These are phyloP conservation scores for Pycnonotus jocosus DNA, from an alignment of 2,113 vertebrate species.

Conservation along the genomic window DNA sequence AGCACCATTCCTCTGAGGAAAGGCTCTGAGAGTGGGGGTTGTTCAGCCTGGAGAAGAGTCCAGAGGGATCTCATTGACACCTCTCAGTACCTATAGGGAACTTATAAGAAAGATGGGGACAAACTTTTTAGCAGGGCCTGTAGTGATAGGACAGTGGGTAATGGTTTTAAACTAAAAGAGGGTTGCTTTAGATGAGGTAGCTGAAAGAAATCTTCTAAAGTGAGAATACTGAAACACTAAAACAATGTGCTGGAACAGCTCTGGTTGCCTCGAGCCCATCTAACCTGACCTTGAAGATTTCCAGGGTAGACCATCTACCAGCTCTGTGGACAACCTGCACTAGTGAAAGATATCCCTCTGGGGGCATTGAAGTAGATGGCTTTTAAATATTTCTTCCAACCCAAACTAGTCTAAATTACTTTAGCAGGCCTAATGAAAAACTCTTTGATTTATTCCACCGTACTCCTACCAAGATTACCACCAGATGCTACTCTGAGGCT, in stretches of 20 bases:
- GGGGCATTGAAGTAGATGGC: not conserved
- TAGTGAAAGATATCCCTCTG: not conserved
- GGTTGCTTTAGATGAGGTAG: not conserved
- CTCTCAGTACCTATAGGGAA: not conserved
- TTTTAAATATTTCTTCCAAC: not conserved
- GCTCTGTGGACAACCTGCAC: not conserved
- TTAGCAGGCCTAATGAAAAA: not conserved
- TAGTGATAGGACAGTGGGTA: accelerated
- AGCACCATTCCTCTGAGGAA: not conserved
- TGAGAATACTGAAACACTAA: not conserved
- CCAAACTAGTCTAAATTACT: not conserved
- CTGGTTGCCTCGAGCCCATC: not conserved
- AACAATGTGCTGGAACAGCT: not conserved
- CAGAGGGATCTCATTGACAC: not conserved
- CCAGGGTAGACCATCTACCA: not conserved
- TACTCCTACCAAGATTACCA: not conserved
- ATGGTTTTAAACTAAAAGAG: not conserved
- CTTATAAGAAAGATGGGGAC: not conserved
- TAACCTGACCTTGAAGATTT: not conserved
- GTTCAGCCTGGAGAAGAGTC: not conserved
- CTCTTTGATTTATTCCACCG: not conserved
- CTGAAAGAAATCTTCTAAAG: not conserved
- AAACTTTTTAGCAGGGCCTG: not conserved
- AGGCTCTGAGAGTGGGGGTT: not conserved
- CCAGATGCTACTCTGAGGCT: not conserved